phyloP scores from a whole-genome alignment of 2,888 invertebrate genomes.

The Drosophila merina region DNA sequence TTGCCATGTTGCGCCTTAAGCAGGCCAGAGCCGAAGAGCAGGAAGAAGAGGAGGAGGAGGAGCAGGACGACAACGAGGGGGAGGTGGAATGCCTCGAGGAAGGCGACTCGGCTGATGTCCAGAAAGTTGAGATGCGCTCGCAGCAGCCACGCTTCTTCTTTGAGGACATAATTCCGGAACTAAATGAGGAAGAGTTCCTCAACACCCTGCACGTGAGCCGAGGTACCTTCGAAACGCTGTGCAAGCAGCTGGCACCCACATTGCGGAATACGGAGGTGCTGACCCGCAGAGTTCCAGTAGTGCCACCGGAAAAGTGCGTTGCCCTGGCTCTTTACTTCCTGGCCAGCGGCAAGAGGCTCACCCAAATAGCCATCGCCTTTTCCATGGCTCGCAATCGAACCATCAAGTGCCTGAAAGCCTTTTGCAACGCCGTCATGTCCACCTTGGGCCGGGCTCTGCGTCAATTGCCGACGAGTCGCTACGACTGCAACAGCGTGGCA shows the following conservation, averaged over 20 bases:
- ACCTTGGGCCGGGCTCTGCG: slow-evolving; percentile 68
- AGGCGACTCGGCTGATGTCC: background rate
- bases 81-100: background rate
- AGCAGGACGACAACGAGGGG: background rate
- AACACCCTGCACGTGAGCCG: slow-evolving; percentile 77
- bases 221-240: slow-evolving; percentile 74
- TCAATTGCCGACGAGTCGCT: slow-evolving; percentile 68
- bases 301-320: slow-evolving; percentile 77
- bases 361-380: slow-evolving; percentile 75
- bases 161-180: slow-evolving; percentile 53
- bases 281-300: slow-evolving; percentile 10
- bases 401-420: slow-evolving; percentile 77
- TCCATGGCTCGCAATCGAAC: slow-evolving; percentile 73
- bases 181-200: slow-evolving; percentile 74
- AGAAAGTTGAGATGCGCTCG: background rate
- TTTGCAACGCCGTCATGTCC: slow-evolving; percentile 75
- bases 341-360: slow-evolving; percentile 79
- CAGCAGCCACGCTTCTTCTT: slow-evolving; percentile 35
- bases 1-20: slow-evolving; percentile 57
- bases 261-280: slow-evolving; percentile 43
- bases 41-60: background rate
- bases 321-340: slow-evolving; percentile 79
- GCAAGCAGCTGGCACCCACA: slow-evolving; percentile 61
- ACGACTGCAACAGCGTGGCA: slow-evolving; percentile 70
- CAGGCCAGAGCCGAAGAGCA: slow-evolving; percentile 19